Percentiles rank a stretch among this genome's conserved stretches.
These are phyloP conservation scores for Paguma larvata DNA, from an alignment of 2,797 vertebrate genomes.

Conservation along the genomic window DNA sequence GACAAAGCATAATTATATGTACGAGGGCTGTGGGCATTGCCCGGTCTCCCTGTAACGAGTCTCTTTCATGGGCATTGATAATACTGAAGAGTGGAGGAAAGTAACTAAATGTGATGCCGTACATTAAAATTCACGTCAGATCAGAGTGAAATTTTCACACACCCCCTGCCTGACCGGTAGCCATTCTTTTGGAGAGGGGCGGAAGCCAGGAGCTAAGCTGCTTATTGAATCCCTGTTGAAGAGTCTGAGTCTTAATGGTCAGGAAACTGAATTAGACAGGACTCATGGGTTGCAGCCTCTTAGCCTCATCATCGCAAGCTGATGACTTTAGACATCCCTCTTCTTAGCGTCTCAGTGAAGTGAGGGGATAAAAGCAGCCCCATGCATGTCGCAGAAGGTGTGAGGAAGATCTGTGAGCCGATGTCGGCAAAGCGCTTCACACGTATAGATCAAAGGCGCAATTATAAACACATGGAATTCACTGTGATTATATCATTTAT, in stretches of 20 bases:
- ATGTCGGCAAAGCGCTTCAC: conserved; percentile 47
- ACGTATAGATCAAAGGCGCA: conserved; percentile 63
- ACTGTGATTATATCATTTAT: conserved; percentile 42
- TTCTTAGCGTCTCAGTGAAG: conserved; percentile 55
- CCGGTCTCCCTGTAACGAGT: not conserved
- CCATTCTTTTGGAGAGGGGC: not conserved
- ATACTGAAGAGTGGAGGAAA: not conserved
- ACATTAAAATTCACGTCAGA: conserved; percentile 6
- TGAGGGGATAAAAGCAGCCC: conserved; percentile 33
- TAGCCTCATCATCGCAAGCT: conserved; percentile 46
- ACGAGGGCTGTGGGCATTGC: not conserved
- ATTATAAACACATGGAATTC: conserved; percentile 67
- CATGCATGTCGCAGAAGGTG: conserved; percentile 32
- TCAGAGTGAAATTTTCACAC: not conserved
- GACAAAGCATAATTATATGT: not conserved
- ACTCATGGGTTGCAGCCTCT: conserved; percentile 20
- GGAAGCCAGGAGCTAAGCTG: not conserved
- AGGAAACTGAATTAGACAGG: conserved; percentile 53
- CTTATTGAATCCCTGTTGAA: conserved; percentile 26
- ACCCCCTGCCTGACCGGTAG: not conserved
- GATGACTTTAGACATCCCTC: conserved; percentile 55
- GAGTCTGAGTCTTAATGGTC: not conserved
- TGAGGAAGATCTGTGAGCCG: conserved; percentile 21
- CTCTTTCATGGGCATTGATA: not conserved
- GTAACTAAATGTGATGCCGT: not conserved